A percentile compares a stretch with the other conserved stretches of the same genome.
Evolutionary conservation across 2,113 vertebrate species (phyloP).

Genomic region (Procapra przewalskii): DNA sequence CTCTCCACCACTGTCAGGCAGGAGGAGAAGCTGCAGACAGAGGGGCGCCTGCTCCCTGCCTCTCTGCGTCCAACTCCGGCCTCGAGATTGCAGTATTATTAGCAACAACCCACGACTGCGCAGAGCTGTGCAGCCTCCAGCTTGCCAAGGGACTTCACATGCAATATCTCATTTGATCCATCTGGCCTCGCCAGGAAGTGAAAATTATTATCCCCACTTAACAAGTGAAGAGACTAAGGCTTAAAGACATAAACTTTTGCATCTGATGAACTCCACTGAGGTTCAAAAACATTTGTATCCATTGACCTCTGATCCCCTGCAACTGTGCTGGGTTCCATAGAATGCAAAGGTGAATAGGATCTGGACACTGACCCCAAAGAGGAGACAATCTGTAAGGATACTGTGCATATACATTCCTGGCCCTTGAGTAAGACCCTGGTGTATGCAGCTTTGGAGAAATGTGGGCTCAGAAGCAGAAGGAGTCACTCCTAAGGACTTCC

Average conservation of each 20-base stretch:
- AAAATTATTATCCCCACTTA: slow-evolving; percentile 27
- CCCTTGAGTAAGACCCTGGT: neutral
- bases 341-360: neutral
- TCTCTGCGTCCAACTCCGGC: neutral
- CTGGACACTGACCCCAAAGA: neutral
- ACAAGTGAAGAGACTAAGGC: neutral
- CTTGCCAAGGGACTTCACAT: neutral
- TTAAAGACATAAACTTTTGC: neutral
- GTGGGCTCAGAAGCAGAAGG: neutral
- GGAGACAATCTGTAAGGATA: neutral
- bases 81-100: slow-evolving; percentile 40
- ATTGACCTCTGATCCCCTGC: neutral
- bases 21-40: neutral
- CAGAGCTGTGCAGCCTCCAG: neutral
- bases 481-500: neutral
- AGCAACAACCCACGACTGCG: neutral
- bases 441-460: neutral
- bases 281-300: neutral
- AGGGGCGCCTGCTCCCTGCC: neutral
- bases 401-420: neutral
- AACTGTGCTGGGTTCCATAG: neutral
- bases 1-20: neutral
- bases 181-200: neutral
- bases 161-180: slow-evolving; percentile 5
- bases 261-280: neutral